Evolutionary conservation across 2,888 invertebrate species (phyloP), one percentile per base, ranked within the genome.

Genomic region (Choristoneura rosaceana): DNA sequence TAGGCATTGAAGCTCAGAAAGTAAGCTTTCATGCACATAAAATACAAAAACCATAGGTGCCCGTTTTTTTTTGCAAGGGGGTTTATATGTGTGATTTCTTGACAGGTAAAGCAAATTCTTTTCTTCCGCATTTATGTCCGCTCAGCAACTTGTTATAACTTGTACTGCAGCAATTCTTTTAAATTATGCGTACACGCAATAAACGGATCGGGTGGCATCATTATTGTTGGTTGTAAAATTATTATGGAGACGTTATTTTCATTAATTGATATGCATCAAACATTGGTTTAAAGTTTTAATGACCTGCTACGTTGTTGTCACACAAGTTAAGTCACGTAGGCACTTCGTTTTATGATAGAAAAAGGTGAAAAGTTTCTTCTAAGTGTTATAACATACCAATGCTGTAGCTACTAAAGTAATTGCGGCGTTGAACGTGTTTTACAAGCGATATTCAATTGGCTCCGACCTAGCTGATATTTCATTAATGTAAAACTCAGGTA

Each of bases 291-390:
- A 43, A 8, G 9, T 0, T 12, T 41, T 41, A 55, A 25, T 12
- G 3, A 47, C 47, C 47, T 4, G n/a, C n/a, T 4, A 8, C 47
- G 25, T 55, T 55, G 41, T 65, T 10, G 41, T 65, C 14, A 55
- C 41, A 38, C 41, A 41, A 41, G 17, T 38, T 17, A 7, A 17
- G 12, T 65, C 65, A 55, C 55, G 17, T 65, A 41, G 17, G 17
- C 65, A 15, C 38, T 52, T 33, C 10, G 14, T 55, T 52, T 65
- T 65, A 55, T 41, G 52, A 41, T 9, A 41, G 55, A 65, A 41
- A 64, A n/a, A 34, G 2, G 34, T 34, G 8, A 15, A 4, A 17
- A 15, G 15, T 15, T 15, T 50, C n/a, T 50, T 50, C 7, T 59
- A 41, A 5, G n/a, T 66, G 10, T 7, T 12, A 47, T 69, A 58